phyloP scores from a whole-genome alignment of 1,140 invertebrate genomes.

The Drepana arcuata region DNA sequence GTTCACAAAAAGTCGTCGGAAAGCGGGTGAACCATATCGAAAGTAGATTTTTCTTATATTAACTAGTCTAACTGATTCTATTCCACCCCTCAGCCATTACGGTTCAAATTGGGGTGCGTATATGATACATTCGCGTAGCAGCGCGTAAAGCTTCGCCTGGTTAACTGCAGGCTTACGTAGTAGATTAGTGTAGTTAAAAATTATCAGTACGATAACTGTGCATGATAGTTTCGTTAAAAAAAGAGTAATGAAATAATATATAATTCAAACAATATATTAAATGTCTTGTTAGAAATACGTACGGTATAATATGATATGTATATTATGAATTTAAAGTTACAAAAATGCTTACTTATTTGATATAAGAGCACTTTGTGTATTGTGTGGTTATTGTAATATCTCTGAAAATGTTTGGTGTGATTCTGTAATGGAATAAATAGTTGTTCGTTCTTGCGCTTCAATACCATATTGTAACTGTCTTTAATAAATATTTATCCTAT shows the following conservation, averaged over 20 bases:
- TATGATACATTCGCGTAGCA: too few species aligned
- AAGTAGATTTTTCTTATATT: too few species aligned
- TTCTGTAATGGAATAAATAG: slow-evolving; percentile 41
- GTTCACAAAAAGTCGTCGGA: too few species aligned
- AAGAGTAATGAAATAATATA: slow-evolving; percentile 31
- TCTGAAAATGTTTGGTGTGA: slow-evolving; percentile 35
- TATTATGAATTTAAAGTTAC: slow-evolving; percentile 46
- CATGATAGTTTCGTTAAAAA: slow-evolving; percentile 55
- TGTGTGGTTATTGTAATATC: slow-evolving; percentile 19
- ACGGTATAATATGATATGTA: slow-evolving; percentile 44
- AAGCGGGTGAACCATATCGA: too few species aligned
- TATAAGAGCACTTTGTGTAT: slow-evolving; percentile 33
- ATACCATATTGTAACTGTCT: slow-evolving; percentile 59
- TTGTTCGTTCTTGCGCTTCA: slow-evolving; percentile 56
- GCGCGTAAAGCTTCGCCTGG: too few species aligned
- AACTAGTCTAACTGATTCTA: too few species aligned
- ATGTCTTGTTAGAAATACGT: slow-evolving; percentile 26
- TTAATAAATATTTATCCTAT: slow-evolving; percentile 68
- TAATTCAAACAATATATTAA: slow-evolving; percentile 18
- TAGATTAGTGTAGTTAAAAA: too few species aligned
- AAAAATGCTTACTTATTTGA: slow-evolving; percentile 42
- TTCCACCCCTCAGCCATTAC: too few species aligned
- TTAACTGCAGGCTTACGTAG: too few species aligned
- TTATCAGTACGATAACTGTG: too few species aligned
- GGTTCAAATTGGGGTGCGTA: too few species aligned